Evolutionary conservation across 2,797 vertebrate species (phyloP).

Genomic region (Aulostomus chinensis): DNA sequence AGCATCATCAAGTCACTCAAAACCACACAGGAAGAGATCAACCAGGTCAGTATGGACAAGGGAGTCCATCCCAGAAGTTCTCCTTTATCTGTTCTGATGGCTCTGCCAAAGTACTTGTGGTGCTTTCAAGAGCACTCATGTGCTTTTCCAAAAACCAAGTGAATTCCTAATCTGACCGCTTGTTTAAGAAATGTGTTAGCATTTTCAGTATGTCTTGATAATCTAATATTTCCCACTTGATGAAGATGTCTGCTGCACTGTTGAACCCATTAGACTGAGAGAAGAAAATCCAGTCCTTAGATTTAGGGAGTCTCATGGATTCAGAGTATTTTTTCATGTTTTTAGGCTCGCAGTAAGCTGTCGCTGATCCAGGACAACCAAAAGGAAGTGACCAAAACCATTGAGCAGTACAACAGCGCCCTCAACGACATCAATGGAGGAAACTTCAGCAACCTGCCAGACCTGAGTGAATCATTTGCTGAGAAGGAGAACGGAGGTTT

Average conservation of each 20-base stretch:
- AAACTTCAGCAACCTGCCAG: slow-evolving; percentile 82
- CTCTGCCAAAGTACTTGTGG: no score
- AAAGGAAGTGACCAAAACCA: slow-evolving; percentile 85
- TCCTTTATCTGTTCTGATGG: no score
- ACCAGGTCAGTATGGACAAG: slow-evolving; percentile 82
- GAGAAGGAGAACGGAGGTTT: slow-evolving; percentile 82
- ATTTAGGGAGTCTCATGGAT: background rate
- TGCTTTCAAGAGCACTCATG: no score
- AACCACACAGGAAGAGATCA: slow-evolving; percentile 94
- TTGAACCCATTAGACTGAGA: no score
- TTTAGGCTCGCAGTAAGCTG: slow-evolving; percentile 89
- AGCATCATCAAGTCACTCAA: slow-evolving; percentile 92
- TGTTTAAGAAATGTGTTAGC: no score
- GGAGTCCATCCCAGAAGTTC: no score
- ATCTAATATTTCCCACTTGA: no score
- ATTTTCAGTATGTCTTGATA: no score
- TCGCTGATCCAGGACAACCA: slow-evolving; percentile 88
- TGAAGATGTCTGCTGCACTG: no score
- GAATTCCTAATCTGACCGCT: no score
- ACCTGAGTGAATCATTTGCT: slow-evolving; percentile 81
- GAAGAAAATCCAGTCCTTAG: background rate
- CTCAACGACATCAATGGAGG: slow-evolving; percentile 82
- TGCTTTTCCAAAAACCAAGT: no score
- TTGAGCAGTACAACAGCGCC: slow-evolving; percentile 85
- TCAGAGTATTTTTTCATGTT: slow-evolving; percentile 7